Percentiles rank a stretch among this genome's conserved stretches.
phyloP scores from a whole-genome alignment of 2,888 invertebrate genomes.

The Caenorhabditis sulstoni region DNA sequence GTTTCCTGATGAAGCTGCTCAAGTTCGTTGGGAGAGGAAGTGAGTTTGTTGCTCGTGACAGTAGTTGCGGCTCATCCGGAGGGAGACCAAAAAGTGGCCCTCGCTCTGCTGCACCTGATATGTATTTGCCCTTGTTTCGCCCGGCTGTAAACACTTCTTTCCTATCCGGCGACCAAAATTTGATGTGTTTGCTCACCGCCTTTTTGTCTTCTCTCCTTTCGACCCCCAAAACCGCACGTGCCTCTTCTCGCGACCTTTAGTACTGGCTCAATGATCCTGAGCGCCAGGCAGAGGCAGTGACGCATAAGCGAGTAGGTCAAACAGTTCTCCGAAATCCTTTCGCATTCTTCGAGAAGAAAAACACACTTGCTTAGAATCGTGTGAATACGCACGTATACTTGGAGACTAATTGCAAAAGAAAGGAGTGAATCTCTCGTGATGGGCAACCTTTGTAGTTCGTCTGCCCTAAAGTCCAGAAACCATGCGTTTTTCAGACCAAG shows the following conservation, averaged over 20 bases:
- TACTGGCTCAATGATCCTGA: constrained; percentile 34
- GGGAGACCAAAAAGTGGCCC: constrained; percentile 40
- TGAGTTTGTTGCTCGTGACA: constrained; percentile 60
- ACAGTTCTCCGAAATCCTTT: constrained; percentile 6
- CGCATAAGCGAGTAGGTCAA: constrained; percentile 15
- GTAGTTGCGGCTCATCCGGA: not conserved
- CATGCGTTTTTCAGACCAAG: constrained; percentile 65
- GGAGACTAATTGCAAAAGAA: not conserved
- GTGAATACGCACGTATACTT: too few species aligned
- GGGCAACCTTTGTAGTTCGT: constrained; percentile 2
- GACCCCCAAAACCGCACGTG: constrained; percentile 31
- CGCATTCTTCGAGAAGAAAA: constrained; percentile 4
- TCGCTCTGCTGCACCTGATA: constrained; percentile 18
- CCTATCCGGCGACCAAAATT: constrained; percentile 36
- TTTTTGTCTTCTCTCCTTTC: constrained; percentile 11
- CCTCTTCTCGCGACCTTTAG: constrained; percentile 16
- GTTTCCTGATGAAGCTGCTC: constrained; percentile 63
- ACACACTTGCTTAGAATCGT: not conserved
- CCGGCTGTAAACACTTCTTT: constrained; percentile 19
- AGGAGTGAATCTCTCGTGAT: not conserved
- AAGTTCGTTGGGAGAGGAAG: constrained; percentile 69
- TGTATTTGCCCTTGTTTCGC: constrained; percentile 39
- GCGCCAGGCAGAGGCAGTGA: not conserved
- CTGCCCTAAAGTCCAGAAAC: not conserved
- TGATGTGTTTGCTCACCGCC: constrained; percentile 28